phyloP scores from a whole-genome alignment of 2,797 vertebrate species.

The Poecilia velifera region DNA sequence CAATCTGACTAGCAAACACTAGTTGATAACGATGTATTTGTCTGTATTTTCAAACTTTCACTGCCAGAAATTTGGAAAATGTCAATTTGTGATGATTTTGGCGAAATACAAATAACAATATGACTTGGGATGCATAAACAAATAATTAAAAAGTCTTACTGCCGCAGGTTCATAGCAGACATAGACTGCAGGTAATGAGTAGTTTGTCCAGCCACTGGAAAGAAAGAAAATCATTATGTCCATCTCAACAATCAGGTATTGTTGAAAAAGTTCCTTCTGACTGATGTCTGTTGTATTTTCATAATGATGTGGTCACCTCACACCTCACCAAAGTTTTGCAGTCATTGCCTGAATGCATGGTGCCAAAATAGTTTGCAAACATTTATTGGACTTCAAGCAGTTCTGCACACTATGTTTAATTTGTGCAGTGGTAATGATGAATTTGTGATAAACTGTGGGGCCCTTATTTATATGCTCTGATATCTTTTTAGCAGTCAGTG shows the following conservation, averaged over 20 bases:
- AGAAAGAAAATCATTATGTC: slow-evolving; percentile 3
- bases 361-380: not conserved
- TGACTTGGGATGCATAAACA: not conserved
- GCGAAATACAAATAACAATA: not conserved
- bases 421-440: not conserved
- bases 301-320: not conserved
- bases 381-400: not conserved
- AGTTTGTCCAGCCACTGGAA: not conserved
- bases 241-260: not conserved
- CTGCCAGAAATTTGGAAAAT: not conserved
- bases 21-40: not conserved
- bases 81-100: not conserved
- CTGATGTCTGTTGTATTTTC: not conserved
- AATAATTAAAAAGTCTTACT: not conserved
- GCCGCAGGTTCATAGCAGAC: not conserved
- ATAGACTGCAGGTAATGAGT: not conserved
- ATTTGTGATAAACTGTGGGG: not conserved
- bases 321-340: not conserved
- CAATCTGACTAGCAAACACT: not conserved
- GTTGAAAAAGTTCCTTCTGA: not conserved
- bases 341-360: not conserved
- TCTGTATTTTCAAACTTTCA: not conserved
- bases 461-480: not conserved
- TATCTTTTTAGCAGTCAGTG: too few relatives aligned
- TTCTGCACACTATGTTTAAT: not conserved